Evolutionary conservation across 2,113 vertebrate genomes (phyloP), one percentile per base, ranked within the genome.

Genomic region (Hippocampus comes): DNA sequence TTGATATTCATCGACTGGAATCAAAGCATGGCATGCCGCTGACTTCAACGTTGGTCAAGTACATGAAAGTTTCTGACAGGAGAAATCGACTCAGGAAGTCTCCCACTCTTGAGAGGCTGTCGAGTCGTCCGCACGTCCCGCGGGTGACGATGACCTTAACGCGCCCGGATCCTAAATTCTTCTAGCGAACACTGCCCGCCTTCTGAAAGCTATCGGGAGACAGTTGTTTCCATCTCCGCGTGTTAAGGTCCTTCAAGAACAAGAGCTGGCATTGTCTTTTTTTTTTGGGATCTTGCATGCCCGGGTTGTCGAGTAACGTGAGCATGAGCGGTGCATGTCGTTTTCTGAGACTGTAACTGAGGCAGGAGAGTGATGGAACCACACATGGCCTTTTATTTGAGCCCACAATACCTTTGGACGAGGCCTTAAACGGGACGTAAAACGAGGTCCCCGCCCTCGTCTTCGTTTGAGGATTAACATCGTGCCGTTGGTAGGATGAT

Each of bases 251-350:
- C 82, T 79, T 71, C 72, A 80, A 73, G 68, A 82, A 76, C 48
- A 14, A 79, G 77, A 79, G 71, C 82, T 82, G 79, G 79, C 76
- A 74, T 73, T 72, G 69, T 79, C 78, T 80, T 73, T 76, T 63
- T 70, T 34, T 34, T 38, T 5, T 5, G 0, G 4, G 1, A 82
- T 82, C 87, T 70, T 87, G 90, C 89, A 91, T 91, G 89, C 76
- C 76, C 76, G 72, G 57, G 23, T 75, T 68, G 83, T 57, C 66
- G 4, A 78, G 73, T 76, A 74, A 79, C 79, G 81, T 57, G 53
- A 88, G 91, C 91, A 92, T 91, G 89, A 86, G 78, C 67, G 82
- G 72, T 75, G 90, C 91, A 92, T 91, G 90, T 23, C 46, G 5
- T 82, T 71, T 77, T 55, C 43, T 77, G 71, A 64, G 72, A 75